phyloP scores from a whole-genome alignment of 1,140 invertebrate species.

The Lepidotrigona ventralis region DNA sequence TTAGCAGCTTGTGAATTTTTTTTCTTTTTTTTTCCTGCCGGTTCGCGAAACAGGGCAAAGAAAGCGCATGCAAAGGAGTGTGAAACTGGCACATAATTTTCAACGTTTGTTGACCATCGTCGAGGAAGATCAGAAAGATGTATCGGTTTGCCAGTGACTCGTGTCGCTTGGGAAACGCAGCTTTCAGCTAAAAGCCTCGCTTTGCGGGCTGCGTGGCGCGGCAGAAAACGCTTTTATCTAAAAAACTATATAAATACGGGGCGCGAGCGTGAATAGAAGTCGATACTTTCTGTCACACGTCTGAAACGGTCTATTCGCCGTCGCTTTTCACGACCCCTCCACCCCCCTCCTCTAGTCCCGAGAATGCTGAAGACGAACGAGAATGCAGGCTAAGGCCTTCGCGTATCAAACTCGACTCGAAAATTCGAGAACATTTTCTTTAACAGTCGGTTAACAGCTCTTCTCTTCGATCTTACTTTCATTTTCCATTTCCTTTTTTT shows the following conservation, averaged over 20 bases:
- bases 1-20: neutral
- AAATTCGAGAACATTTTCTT: neutral
- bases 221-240: conserved; percentile 36
- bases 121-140: conserved; percentile 14
- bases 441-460: neutral
- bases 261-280: conserved; percentile 15
- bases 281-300: conserved; percentile 31
- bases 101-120: conserved; percentile 15
- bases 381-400: neutral
- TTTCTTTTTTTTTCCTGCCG: too few species aligned
- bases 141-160: conserved; percentile 16
- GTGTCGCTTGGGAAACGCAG: conserved; percentile 9
- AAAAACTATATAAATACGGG: conserved; percentile 27
- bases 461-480: too few species aligned
- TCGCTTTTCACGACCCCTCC: conserved; percentile 1
- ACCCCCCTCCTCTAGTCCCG: neutral
- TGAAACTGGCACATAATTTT: neutral
- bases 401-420: neutral
- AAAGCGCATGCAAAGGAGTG: too few species aligned
- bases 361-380: conserved; percentile 6
- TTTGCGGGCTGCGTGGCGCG: conserved; percentile 11
- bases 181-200: conserved; percentile 39
- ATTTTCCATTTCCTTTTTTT: neutral
- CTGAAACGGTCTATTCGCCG: conserved; percentile 6
- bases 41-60: neutral